Conservation (phyloP, 1,140 invertebrate genomes). For the Mactra quadrangularis region DNA sequence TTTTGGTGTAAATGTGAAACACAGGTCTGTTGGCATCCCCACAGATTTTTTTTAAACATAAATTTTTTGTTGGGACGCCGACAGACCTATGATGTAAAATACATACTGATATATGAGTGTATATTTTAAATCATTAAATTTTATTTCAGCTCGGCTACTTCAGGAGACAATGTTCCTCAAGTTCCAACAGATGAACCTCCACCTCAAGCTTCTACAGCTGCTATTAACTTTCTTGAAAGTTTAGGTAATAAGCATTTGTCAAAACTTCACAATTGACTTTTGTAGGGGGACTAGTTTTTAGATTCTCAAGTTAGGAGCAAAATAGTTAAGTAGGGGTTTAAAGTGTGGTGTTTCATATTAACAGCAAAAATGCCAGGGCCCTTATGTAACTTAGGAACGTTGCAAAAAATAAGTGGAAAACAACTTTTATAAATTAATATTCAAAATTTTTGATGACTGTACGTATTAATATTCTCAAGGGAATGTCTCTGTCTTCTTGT, state of each 20-base stretch:
- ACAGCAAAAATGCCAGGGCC: no score
- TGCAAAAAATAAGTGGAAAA: no score
- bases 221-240: constrained; percentile 71
- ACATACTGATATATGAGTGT: neutral
- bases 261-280: neutral
- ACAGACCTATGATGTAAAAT: neutral
- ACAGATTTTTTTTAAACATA: neutral
- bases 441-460: no score
- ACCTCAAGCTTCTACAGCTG: constrained; percentile 53
- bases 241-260: constrained; percentile 47
- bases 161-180: constrained; percentile 11
- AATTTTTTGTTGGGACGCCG: neutral
- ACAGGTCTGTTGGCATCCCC: neutral
- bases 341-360: no score
- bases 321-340: no score
- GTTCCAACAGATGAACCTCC: constrained; percentile 17
- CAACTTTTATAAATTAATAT: no score
- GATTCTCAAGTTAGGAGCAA: no score
- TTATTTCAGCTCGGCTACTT: constrained; percentile 37
- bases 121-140: neutral
- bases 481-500: no score
- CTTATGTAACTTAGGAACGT: no score
- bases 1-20: neutral
- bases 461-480: no score
- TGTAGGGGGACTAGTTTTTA: no score